Base-by-base conservation (phyloP, 2,888 invertebrate species). In the Hypselothyrea guttata region DNA sequence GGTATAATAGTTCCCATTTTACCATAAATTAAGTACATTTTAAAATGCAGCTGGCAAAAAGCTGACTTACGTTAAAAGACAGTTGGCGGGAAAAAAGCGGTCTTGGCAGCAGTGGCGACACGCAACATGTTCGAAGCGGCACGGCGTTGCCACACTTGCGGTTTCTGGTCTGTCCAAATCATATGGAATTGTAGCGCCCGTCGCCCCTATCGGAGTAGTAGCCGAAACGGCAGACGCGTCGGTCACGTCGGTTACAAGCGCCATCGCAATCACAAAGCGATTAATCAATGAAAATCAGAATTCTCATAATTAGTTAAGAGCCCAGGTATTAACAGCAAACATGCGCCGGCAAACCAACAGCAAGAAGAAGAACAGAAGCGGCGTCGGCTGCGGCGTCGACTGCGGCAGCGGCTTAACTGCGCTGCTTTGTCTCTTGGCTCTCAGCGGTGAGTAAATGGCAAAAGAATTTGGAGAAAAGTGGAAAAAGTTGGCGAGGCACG, bases 371-470 rank as follows among this genome's bases (percentile, higher is more conserved):
- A 60, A 31, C 33, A 53, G 8, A 8, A 33, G 5, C 8, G n/a
- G 35, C 16, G 13, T n/a, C 0, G n/a, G 1, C 4, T 46, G 13
- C 7, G 18, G 45, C 22, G 11, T 27, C 22, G 27, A 34, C n/a
- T 40, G 31, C 28, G 41, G 27, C 11, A 51, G 35, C 44, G 41
- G 27, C 22, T 27, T 12, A 31, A 28, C 15, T 22, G 22, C 30
- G 34, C 15, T 41, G 41, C 12, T 65, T 41, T 28, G 59, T 42
- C 31, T 59, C 37, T 11, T 33, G 22, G 7, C 31, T 31, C 28
- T n/a, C 40, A 53, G 72, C 31, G 48, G 68, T 71, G 51, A 71
- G 70, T 62, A 67, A 71, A 46, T 47, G 56, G 16, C 8, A 7
- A 18, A 27, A 40, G 15, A 34, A 11, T 22, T 18, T 11, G n/a